Evolutionary conservation across 2,113 vertebrate species (phyloP), one percentile per base, ranked within the genome.

Genomic region (Tragulus kanchil): DNA sequence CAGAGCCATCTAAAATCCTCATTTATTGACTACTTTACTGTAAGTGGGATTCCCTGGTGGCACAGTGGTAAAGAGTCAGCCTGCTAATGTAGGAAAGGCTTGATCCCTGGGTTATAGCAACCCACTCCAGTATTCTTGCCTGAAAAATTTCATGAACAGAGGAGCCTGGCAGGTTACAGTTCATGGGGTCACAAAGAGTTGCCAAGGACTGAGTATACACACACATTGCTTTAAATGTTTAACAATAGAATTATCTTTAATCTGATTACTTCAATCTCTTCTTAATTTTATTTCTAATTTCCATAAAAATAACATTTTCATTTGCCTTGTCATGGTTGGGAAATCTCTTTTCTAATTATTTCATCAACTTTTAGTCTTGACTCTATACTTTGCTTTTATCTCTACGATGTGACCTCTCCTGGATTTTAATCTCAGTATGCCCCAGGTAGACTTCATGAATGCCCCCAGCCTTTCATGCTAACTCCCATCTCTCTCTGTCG

Each of bases 391-490:
- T 58, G 26, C 6, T 52, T 56, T 3, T 1, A 8, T 6, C 14
- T 84, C 4, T 15, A 36, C 2, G 67, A 61, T 81, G 58, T 95
- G 21, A 62, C 2, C 48, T 16, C 3, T 31, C 21, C 79, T 16
- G 16, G 0, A 56, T 17, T 83, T 75, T 75, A 58, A 59, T 90
- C 2, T 42, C 9, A 56, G 0, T 26, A 54, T 4, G 83, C 1
- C 8, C n/a, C 19, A 67, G 14, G 0, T 1, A 54, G 52, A 31
- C 28, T 48, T 73, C 10, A 8, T 61, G 16, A 59, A 17, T n/a
- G 2, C 58, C 50, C 6, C 6, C 25, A 45, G 14, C 9, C 4
- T n/a, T 45, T 10, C 10, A 42, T 2, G 1, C 0, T 36, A 31
- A 62, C 21, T 42, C 16, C 1, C 12, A 69, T 62, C 8, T 92